Base-by-base conservation (phyloP, 2,888 invertebrate species). In the Synergus umbraculus region DNA sequence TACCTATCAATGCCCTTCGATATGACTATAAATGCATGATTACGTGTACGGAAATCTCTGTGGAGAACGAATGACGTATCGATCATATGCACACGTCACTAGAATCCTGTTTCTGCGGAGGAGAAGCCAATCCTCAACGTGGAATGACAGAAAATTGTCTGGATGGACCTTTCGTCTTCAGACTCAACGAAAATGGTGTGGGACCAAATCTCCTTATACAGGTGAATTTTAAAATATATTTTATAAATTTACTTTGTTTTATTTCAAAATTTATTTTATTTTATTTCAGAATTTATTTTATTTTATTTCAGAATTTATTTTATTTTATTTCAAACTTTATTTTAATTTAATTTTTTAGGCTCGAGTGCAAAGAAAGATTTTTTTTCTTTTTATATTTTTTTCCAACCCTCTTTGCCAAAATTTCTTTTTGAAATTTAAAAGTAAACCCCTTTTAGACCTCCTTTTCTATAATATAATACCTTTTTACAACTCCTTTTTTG, bases 151-250 rank as follows among this genome's bases (percentile, higher is more conserved):
- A 88, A 80, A 88, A 87, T 81, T 88, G 84, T 79, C 83, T 86
- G 83, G 95, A 95, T 87, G 95, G 95, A 81, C 96, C 96, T 60
- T 96, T 96, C 90, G 93, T 96, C 88, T 96, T 96, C 92, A 94
- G 96, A 83, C 93, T 96, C 82, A 96, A 96, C 91, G 96, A 96
- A 88, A 95, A 94, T 88, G 96, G 96, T 43, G 93, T 93, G 73
- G 96, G 96, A 86, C 96, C 96, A n/a, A 95, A 95, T 91, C 93
- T 96, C 66, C 93, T 96, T 76, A 93, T 95, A 66, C 96, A 96
- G 95, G 96, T 96, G 93, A 85, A 1, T 79, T 18, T 22, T 22
- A 0, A 22, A 76, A 66, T 9, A 41, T 15, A 15, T 54, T 49
- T 67, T n/a, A 3, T 18, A 54, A 29, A 2, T 29, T 29, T 29